These are phyloP conservation scores for Motacilla alba DNA, from an alignment of 2,113 vertebrate genomes.

Conservation along the genomic window DNA sequence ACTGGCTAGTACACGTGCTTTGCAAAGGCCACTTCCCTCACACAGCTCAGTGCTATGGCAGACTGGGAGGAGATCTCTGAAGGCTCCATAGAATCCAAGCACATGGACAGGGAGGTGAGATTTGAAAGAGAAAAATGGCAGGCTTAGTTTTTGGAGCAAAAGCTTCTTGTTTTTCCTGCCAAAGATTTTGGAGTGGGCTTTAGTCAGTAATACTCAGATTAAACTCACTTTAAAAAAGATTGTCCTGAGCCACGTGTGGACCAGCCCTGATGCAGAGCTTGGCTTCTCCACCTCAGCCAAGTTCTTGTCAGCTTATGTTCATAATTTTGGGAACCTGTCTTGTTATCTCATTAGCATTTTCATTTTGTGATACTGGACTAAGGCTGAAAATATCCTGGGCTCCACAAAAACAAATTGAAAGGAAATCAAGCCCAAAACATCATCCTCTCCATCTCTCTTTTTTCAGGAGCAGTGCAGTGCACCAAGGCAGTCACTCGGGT, in stretches of 20 bases:
- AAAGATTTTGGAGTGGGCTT: neutral
- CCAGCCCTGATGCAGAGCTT: neutral
- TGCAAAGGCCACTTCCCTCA: neutral
- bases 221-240: neutral
- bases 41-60: neutral
- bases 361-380: neutral
- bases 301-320: neutral
- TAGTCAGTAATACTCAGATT: neutral
- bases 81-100: neutral
- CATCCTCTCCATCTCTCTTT: neutral
- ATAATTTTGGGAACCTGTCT: neutral
- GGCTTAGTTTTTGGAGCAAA: neutral
- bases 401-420: neutral
- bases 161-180: neutral
- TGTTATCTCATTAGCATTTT: neutral
- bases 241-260: neutral
- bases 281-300: neutral
- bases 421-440: neutral
- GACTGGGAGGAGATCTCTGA: neutral
- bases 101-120: neutral
- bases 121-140: neutral
- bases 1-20: neutral
- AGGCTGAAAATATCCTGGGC: neutral
- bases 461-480: neutral
- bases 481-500: neutral